Evolutionary conservation across 2,113 vertebrate genomes (phyloP).

Genomic region (Lontra canadensis): DNA sequence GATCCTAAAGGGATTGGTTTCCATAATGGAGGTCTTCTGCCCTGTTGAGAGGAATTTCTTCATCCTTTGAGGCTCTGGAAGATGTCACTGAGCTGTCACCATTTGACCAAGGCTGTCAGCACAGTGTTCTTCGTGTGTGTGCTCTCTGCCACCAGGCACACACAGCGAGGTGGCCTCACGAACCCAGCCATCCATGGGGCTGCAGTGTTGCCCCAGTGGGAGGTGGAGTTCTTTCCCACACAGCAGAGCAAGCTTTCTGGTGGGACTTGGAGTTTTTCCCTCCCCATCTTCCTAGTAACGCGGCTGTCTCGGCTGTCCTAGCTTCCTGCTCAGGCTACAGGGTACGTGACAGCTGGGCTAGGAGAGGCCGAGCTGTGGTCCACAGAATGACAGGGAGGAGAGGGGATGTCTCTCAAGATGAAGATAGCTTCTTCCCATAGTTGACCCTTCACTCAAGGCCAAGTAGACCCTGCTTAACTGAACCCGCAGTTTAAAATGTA

Average conservation of each 20-base stretch:
- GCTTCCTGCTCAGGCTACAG: not conserved
- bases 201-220: not conserved
- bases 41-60: not conserved
- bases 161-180: not conserved
- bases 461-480: not conserved
- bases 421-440: not conserved
- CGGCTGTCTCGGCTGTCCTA: not conserved
- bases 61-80: not conserved
- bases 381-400: not conserved
- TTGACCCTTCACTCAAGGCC: not conserved
- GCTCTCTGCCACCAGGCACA: not conserved
- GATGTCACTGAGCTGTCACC: not conserved
- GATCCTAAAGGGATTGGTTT: not conserved
- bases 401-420: not conserved
- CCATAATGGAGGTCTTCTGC: not conserved
- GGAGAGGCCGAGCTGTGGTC: not conserved
- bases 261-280: not conserved
- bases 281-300: not conserved
- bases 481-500: not conserved
- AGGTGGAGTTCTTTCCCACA: not conserved
- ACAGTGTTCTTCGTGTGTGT: not conserved
- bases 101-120: not conserved
- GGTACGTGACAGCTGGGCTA: not conserved
- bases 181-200: not conserved
- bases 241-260: not conserved